Evolutionary conservation across 1,140 invertebrate species (phyloP).

Genomic region (Charaxes varanes): DNA sequence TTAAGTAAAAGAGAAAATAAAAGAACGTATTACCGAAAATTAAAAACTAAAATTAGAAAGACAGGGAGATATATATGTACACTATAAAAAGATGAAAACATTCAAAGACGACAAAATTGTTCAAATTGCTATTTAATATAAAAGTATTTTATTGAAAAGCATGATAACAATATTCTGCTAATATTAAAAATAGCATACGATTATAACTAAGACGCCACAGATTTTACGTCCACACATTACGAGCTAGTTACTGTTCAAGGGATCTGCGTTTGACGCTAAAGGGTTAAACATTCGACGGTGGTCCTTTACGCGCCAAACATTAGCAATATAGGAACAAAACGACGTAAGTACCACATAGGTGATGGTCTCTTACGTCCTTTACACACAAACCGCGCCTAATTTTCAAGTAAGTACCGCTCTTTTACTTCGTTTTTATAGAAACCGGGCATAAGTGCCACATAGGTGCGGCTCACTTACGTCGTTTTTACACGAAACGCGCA

Average conservation of each 20-base stretch:
- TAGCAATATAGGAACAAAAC: constrained; percentile 11
- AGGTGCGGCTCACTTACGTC: not conserved
- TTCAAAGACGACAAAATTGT: too few species aligned
- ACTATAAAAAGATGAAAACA: too few species aligned
- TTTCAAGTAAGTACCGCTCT: not conserved
- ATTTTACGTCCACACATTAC: constrained; percentile 38
- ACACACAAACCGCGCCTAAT: not conserved
- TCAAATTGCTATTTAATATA: too few species aligned
- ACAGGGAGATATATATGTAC: too few species aligned
- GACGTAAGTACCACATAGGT: not conserved
- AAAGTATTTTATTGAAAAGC: too few species aligned
- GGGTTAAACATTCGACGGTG: constrained; percentile 48
- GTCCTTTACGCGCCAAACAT: constrained; percentile 29
- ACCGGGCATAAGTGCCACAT: not conserved
- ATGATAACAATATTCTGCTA: too few species aligned
- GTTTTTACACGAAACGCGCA: not conserved
- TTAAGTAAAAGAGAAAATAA: too few species aligned
- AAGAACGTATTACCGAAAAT: too few species aligned
- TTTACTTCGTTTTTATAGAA: not conserved
- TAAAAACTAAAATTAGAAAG: too few species aligned
- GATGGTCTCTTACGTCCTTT: not conserved
- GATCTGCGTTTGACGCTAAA: constrained; percentile 24
- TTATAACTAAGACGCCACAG: constrained; percentile 15
- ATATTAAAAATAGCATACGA: constrained; percentile 13
- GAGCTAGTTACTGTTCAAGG: constrained; percentile 41